These are phyloP conservation scores for Lapara coniferarum DNA, from an alignment of 2,888 invertebrate species.

Conservation along the genomic window DNA sequence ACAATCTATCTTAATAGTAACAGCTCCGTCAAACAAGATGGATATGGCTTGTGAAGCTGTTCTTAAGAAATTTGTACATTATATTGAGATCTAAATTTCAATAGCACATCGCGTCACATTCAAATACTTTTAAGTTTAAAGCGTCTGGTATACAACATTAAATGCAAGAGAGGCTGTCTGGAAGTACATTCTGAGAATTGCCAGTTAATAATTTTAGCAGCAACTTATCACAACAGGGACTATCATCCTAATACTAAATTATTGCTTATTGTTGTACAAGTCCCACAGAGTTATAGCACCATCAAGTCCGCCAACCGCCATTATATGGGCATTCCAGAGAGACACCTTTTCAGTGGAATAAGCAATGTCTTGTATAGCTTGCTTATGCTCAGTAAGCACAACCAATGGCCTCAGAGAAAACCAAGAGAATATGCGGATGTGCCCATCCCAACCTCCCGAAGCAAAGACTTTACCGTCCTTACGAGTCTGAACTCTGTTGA, in stretches of 20 bases:
- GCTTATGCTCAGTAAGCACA: slow-evolving; percentile 88
- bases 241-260: slow-evolving; percentile 37
- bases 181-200: slow-evolving; percentile 13
- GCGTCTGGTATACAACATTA: slow-evolving; percentile 14
- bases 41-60: slow-evolving; percentile 30
- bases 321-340: slow-evolving; percentile 89
- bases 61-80: slow-evolving; percentile 31
- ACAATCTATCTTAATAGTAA: slow-evolving; percentile 64
- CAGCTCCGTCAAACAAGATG: slow-evolving; percentile 57
- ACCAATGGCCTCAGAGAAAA: slow-evolving; percentile 88
- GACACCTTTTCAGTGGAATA: slow-evolving; percentile 87
- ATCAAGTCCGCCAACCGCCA: slow-evolving; percentile 90
- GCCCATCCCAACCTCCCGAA: slow-evolving; percentile 90
- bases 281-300: slow-evolving; percentile 91
- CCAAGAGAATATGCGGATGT: slow-evolving; percentile 90
- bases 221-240: slow-evolving; percentile 22
- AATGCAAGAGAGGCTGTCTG: slow-evolving; percentile 19
- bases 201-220: slow-evolving; percentile 30
- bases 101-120: slow-evolving; percentile 26
- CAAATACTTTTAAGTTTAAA: slow-evolving; percentile 21
- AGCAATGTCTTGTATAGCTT: slow-evolving; percentile 87
- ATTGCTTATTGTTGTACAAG: slow-evolving; percentile 86
- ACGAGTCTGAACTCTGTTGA: slow-evolving; percentile 87
- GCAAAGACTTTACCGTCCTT: slow-evolving; percentile 89
- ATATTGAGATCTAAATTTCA: slow-evolving; percentile 31